A percentile compares a stretch with the other conserved stretches of the same genome.
Conservation (phyloP, 1,140 invertebrate species). For the Adoxophyes honmai region DNA sequence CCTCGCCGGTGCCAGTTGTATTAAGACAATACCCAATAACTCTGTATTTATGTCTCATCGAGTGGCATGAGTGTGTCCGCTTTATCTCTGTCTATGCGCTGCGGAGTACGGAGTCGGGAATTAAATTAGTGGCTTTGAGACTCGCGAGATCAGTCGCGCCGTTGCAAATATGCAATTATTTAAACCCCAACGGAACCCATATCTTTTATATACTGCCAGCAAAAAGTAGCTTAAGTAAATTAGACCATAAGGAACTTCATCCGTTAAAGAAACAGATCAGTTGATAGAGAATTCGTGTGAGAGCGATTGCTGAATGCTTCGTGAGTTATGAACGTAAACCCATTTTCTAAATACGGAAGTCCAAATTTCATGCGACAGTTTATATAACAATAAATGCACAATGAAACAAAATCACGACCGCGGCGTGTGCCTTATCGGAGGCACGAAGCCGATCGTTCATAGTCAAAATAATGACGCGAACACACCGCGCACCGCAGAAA, state of each 20-base stretch:
- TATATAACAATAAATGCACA: conserved; percentile 40
- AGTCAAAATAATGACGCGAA: conserved; percentile 65
- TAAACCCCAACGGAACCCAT: too few species aligned
- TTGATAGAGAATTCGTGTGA: not conserved
- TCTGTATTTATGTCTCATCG: conserved; percentile 65
- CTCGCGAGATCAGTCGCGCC: too few species aligned
- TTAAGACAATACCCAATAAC: conserved; percentile 72
- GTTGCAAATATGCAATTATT: too few species aligned
- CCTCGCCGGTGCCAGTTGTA: conserved; percentile 46
- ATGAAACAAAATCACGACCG: conserved; percentile 46
- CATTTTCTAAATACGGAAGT: conserved; percentile 43
- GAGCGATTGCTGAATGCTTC: not conserved
- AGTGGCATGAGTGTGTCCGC: conserved; percentile 31
- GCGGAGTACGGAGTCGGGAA: not conserved
- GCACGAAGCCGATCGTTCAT: conserved; percentile 58
- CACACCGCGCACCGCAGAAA: conserved; percentile 31
- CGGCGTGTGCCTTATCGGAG: conserved; percentile 57
- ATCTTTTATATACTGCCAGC: too few species aligned
- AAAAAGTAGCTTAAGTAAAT: too few species aligned
- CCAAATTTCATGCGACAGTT: conserved; percentile 31
- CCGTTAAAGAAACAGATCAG: too few species aligned
- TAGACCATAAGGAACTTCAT: too few species aligned
- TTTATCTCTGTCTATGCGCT: conserved; percentile 26
- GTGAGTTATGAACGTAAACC: not conserved
- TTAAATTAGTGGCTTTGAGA: conserved; percentile 18